A percentile compares a stretch with the other conserved stretches of the same genome.
Conservation (phyloP, 2,113 vertebrate species). For the Oxyura jamaicensis region DNA sequence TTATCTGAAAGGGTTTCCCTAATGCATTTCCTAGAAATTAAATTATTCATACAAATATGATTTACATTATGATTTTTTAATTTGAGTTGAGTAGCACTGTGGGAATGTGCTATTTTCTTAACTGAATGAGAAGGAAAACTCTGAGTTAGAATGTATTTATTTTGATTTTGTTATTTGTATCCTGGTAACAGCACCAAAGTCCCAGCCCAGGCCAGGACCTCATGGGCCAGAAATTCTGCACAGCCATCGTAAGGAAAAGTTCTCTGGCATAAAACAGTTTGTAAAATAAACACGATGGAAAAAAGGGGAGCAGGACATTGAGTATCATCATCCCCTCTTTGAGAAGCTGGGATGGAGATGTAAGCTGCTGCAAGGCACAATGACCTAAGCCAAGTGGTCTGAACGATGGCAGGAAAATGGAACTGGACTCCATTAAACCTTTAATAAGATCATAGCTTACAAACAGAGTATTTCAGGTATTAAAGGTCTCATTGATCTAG, state of each 20-base stretch:
- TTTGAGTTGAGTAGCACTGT: conserved; percentile 25
- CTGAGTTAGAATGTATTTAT: background rate
- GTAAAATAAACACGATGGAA: background rate
- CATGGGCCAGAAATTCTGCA: background rate
- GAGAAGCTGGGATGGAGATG: background rate
- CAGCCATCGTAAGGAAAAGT: background rate
- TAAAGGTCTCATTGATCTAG: background rate
- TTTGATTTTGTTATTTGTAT: background rate
- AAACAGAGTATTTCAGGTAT: background rate
- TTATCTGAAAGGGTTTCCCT: conserved; percentile 43
- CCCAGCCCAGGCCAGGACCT: background rate
- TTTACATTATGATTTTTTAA: conserved; percentile 46
- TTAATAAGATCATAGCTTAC: background rate
- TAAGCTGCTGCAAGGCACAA: background rate
- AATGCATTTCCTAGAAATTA: conserved; percentile 40
- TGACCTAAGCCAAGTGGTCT: background rate
- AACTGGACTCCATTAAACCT: background rate
- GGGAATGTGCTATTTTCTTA: conserved; percentile 36
- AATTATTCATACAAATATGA: conserved; percentile 57
- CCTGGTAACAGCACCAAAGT: background rate
- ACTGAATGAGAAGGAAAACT: background rate
- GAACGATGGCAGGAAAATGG: background rate
- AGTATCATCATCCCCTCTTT: background rate
- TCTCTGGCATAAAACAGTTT: background rate
- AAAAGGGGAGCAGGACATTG: background rate